Percentiles rank a stretch among this genome's conserved stretches.
phyloP scores from a whole-genome alignment of 1,140 invertebrate species.

The Musca domestica region DNA sequence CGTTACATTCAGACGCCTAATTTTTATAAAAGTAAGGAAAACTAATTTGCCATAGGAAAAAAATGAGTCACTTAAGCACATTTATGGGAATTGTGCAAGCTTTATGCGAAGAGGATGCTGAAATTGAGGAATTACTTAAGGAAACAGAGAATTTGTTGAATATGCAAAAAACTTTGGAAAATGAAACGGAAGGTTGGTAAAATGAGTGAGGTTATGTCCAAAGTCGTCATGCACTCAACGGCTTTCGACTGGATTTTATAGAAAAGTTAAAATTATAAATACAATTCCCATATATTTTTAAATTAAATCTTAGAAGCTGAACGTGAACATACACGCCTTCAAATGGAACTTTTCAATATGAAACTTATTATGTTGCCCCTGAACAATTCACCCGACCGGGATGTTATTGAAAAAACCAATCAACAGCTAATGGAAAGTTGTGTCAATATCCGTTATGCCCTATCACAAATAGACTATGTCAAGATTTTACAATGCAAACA shows the following conservation, averaged over 20 bases:
- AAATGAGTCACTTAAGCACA: background rate
- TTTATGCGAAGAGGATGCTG: background rate
- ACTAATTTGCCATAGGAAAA: background rate
- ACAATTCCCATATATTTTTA: background rate
- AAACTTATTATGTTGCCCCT: background rate
- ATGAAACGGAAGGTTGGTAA: background rate
- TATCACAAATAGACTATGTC: background rate
- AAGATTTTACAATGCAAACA: slow-evolving; percentile 8
- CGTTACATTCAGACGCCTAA: too few relatives aligned
- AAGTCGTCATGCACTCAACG: background rate
- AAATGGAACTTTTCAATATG: background rate
- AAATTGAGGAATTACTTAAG: background rate
- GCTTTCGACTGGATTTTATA: background rate
- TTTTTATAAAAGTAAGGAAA: background rate
- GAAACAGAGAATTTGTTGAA: background rate
- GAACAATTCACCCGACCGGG: too few relatives aligned
- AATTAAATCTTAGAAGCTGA: background rate
- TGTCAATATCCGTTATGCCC: background rate
- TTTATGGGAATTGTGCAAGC: background rate
- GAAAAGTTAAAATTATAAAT: background rate
- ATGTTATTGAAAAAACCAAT: background rate
- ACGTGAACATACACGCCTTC: background rate
- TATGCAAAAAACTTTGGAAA: background rate
- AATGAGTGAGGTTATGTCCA: background rate
- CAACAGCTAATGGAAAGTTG: background rate